Conservation (phyloP, 1,140 invertebrate genomes). For the Leptopilina clavipes region DNA sequence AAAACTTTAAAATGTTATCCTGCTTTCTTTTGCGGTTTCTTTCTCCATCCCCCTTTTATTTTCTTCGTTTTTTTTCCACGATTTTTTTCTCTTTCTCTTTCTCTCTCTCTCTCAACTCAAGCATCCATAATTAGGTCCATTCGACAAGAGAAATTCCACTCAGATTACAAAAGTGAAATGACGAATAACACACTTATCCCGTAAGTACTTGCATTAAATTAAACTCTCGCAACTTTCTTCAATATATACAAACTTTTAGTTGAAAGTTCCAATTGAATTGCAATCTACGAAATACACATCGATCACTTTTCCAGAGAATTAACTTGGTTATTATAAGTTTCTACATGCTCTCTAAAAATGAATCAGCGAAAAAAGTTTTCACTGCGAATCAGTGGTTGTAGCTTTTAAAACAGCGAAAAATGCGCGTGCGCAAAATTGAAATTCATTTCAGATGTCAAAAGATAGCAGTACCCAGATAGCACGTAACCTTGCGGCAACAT, state of each 20-base stretch:
- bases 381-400: no score
- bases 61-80: neutral
- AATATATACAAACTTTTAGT: neutral
- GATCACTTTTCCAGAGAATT: slow-evolving; percentile 21
- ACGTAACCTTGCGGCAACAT: no score
- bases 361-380: no score
- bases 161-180: slow-evolving; percentile 11
- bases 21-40: slow-evolving; percentile 34
- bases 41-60: neutral
- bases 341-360: no score
- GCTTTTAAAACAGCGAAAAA: no score
- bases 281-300: slow-evolving; percentile 2
- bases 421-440: no score
- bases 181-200: slow-evolving; percentile 21
- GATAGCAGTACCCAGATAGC: no score
- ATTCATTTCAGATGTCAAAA: no score
- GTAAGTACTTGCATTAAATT: no score
- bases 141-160: neutral
- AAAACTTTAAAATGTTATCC: slow-evolving; percentile 59
- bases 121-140: slow-evolving; percentile 27
- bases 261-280: neutral
- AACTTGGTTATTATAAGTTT: slow-evolving; percentile 6
- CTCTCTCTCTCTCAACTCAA: slow-evolving; percentile 35
- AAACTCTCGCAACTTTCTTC: slow-evolving; percentile 1
- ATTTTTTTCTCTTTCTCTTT: no score